These are phyloP conservation scores for Ceratitis capitata DNA, from an alignment of 1,140 invertebrate genomes.

Conservation along the genomic window DNA sequence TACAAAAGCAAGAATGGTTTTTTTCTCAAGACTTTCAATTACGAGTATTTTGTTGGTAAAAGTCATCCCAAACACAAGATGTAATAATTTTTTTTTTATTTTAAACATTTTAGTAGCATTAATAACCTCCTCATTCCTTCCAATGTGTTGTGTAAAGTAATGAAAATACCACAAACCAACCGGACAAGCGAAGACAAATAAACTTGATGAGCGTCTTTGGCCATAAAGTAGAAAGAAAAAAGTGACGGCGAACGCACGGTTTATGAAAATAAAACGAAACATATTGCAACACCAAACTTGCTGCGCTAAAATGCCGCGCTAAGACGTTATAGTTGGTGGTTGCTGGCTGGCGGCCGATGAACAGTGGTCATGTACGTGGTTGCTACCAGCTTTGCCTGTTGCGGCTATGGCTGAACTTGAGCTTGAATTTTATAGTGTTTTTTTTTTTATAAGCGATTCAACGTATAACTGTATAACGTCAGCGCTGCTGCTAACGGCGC, in stretches of 20 bases:
- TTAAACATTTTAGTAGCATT: not conserved
- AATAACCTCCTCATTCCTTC: not conserved
- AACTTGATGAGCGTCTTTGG: not conserved
- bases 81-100: too few relatives aligned
- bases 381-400: too few relatives aligned
- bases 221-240: not conserved
- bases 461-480: not conserved
- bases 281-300: not conserved
- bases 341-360: not conserved
- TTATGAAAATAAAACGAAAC: not conserved
- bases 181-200: not conserved
- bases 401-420: constrained; percentile 14
- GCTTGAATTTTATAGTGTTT: constrained; percentile 22
- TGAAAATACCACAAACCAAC: not conserved
- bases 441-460: not conserved
- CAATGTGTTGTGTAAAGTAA: too few relatives aligned
- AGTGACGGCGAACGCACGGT: not conserved
- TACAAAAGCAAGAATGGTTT: too few relatives aligned
- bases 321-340: too few relatives aligned
- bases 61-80: too few relatives aligned
- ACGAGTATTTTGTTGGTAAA: too few relatives aligned
- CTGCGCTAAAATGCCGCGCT: too few relatives aligned
- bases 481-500: not conserved
- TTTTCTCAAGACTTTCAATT: too few relatives aligned
- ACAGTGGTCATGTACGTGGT: not conserved